These are phyloP conservation scores for Caenorhabditis latens DNA, from an alignment of 1,140 invertebrate species.

Conservation along the genomic window DNA sequence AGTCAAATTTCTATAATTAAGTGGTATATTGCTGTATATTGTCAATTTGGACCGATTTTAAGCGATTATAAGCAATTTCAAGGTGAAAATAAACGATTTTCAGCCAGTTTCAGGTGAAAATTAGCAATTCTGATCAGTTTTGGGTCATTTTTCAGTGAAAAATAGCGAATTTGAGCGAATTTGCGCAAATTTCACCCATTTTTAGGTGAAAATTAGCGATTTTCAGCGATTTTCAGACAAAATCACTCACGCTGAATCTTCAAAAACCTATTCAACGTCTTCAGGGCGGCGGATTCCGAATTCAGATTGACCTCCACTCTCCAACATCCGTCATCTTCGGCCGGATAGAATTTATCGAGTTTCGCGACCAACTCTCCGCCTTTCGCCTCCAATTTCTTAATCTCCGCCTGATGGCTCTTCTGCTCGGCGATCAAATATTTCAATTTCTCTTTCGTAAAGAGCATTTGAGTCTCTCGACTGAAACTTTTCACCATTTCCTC, in stretches of 20 bases:
- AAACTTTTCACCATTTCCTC: conserved; percentile 13
- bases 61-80: background rate
- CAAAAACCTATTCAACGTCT: background rate
- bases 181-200: too few species aligned
- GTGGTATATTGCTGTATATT: too few species aligned
- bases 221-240: background rate
- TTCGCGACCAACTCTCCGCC: background rate
- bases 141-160: background rate
- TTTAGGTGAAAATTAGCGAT: background rate
- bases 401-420: background rate
- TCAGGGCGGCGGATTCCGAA: background rate
- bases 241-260: conserved; percentile 8
- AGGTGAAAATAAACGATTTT: background rate
- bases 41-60: too few species aligned
- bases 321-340: conserved; percentile 5
- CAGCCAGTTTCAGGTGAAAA: background rate
- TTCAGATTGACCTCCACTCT: background rate
- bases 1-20: too few species aligned
- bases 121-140: too few species aligned
- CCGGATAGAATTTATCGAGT: conserved; percentile 27
- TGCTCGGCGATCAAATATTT: background rate
- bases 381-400: conserved; percentile 13
- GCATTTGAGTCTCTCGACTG: background rate
- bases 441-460: background rate
- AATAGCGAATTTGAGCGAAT: background rate